Evolutionary conservation across 2,888 invertebrate species (phyloP).

Genomic region (Xestia ashworthii): DNA sequence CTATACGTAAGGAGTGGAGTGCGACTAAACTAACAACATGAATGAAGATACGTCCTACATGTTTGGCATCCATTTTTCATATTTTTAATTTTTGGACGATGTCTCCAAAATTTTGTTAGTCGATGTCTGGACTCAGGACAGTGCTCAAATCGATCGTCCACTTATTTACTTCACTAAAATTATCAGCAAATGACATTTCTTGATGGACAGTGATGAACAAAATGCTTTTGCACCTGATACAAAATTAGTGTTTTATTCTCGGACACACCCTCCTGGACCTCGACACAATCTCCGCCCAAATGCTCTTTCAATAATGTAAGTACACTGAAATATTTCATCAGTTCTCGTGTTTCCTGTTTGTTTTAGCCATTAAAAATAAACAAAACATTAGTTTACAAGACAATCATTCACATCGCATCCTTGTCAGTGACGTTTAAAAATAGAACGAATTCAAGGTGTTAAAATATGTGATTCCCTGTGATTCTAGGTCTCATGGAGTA

Average conservation of each 20-base stretch:
- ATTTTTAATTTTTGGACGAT: slow-evolving; percentile 31
- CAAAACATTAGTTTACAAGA: slow-evolving; percentile 1
- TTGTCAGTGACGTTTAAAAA: slow-evolving; percentile 28
- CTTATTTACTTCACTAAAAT: slow-evolving; percentile 8
- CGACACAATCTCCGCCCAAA: slow-evolving; percentile 4
- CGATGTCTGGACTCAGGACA: slow-evolving; percentile 22
- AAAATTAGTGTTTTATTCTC: slow-evolving; percentile 24
- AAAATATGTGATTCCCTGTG: slow-evolving; percentile 15
- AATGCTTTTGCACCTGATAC: slow-evolving; percentile 30
- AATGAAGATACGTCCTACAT: slow-evolving; percentile 54
- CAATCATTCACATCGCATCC: slow-evolving; percentile 2
- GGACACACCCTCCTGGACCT: not conserved
- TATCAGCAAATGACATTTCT: not conserved
- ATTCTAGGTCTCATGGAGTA: slow-evolving; percentile 32
- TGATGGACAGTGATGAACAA: slow-evolving; percentile 41
- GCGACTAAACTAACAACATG: slow-evolving; percentile 31
- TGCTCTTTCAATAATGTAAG: slow-evolving; percentile 47
- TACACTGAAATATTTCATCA: slow-evolving; percentile 9
- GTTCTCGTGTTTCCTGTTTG: not conserved
- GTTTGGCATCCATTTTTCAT: slow-evolving; percentile 47
- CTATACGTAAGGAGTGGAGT: slow-evolving; percentile 15
- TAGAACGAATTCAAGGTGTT: slow-evolving; percentile 16
- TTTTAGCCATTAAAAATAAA: slow-evolving; percentile 15
- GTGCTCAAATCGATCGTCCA: slow-evolving; percentile 21
- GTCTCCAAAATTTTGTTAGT: slow-evolving; percentile 38